Base-by-base conservation (phyloP, 2,113 vertebrate species). In the Lagopus leucura region DNA sequence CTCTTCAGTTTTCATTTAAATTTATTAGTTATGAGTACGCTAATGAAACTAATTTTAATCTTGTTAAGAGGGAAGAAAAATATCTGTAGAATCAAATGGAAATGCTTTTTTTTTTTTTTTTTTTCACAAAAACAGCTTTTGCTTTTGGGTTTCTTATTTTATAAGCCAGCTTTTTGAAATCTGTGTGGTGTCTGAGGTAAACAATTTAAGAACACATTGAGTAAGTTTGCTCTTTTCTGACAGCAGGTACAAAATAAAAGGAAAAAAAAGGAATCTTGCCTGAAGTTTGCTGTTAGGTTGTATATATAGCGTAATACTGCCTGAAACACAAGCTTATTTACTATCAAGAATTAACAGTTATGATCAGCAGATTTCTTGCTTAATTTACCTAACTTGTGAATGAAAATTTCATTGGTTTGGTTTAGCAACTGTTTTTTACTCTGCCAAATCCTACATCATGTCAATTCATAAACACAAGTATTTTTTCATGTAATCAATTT, bases 401-500 rank as follows among this genome's bases (percentile, higher is more conserved):
- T 66, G 19, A 94, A 94, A 76, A 73, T 82, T 82, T 87, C 10
- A 52, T 75, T 71, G 88, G 75, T 93, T 90, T 73, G 40, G 28
- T 90, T 88, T 73, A 95, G 69, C 40, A 82, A 43, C 69, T 83
- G 36, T 78, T 84, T 90, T 58, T 52, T 55, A 48, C 82, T 70
- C 66, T 91, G 82, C 92, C 85, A 71, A 57, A 92, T 90, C 82
- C 24, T 90, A 34, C 66, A 32, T 82, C 88, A 66, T 48, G 34
- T 69, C 69, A 91, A 58, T 78, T 94, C 66, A 66, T 47, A 11
- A 50, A 58, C 61, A 71, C 60, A 87, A 82, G 87, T 85, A 88
- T 89, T 57, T 94, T 96, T 95, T 90, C n/a, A 15, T 83, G 36
- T 67, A 73, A 85, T 94, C 81, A 78, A 11, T 95, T 86, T 96